phyloP scores from a whole-genome alignment of 1,140 invertebrate genomes.

The Drusus annulatus region DNA sequence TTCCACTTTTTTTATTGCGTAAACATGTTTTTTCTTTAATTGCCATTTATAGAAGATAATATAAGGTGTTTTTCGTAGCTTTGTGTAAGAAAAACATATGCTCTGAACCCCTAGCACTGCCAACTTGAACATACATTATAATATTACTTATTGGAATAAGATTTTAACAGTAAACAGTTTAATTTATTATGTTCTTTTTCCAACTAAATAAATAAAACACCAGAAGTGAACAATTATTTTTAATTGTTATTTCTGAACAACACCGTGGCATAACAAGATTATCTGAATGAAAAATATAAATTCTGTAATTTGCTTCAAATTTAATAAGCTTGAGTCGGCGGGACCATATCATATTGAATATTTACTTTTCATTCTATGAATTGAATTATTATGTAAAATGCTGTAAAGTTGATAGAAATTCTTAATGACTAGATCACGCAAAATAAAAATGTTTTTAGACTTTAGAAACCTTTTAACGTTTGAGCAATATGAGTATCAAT shows the following conservation, averaged over 20 bases:
- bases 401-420: constrained; percentile 17
- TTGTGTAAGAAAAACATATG: too few relatives aligned
- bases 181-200: too few relatives aligned
- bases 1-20: neutral
- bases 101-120: too few relatives aligned
- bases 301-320: constrained; percentile 25
- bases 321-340: constrained; percentile 39
- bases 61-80: neutral
- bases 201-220: too few relatives aligned
- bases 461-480: constrained; percentile 31
- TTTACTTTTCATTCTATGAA: constrained; percentile 25
- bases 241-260: too few relatives aligned
- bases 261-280: too few relatives aligned
- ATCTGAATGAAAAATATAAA: neutral
- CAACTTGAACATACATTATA: too few relatives aligned
- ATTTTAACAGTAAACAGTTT: too few relatives aligned
- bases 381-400: constrained; percentile 12
- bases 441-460: constrained; percentile 40
- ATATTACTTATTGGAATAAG: too few relatives aligned
- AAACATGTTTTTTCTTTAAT: neutral
- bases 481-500: constrained; percentile 55
- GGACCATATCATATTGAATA: constrained; percentile 56
- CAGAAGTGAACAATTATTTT: too few relatives aligned
- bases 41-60: constrained; percentile 7
- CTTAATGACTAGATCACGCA: neutral